These are phyloP conservation scores for Sebastes kiyomatsui DNA, from an alignment of 2,797 vertebrate species.

Conservation along the genomic window DNA sequence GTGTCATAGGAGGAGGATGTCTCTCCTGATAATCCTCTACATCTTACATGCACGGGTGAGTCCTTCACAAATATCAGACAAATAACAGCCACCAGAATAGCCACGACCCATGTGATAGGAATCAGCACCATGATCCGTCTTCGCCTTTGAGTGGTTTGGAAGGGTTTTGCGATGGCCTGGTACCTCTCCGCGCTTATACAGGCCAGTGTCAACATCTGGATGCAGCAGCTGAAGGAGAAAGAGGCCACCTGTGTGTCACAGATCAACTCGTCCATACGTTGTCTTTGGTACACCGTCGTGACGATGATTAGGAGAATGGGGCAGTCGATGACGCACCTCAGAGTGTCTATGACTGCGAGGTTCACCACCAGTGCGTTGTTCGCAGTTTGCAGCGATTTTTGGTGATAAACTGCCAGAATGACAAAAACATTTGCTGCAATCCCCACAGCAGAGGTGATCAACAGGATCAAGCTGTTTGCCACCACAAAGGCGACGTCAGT, in stretches of 20 bases:
- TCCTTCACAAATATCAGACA: slow-evolving; percentile 74
- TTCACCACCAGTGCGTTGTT: slow-evolving; percentile 84
- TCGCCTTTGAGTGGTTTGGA: slow-evolving; percentile 68
- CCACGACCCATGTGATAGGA: slow-evolving; percentile 75
- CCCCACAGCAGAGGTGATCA: slow-evolving; percentile 72
- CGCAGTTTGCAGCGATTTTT: slow-evolving; percentile 79
- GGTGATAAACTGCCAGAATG: slow-evolving; percentile 76
- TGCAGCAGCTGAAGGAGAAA: slow-evolving; percentile 82
- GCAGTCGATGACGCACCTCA: slow-evolving; percentile 79
- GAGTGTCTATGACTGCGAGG: slow-evolving; percentile 77
- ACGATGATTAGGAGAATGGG: slow-evolving; percentile 76
- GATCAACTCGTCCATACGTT: slow-evolving; percentile 43
- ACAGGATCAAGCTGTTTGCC: slow-evolving; percentile 71
- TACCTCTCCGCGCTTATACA: slow-evolving; percentile 82
- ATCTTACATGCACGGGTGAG: slow-evolving; percentile 76
- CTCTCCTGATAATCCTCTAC: slow-evolving; percentile 53
- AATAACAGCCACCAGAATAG: slow-evolving; percentile 63
- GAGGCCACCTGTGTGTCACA: slow-evolving; percentile 76
- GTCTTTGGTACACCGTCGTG: slow-evolving; percentile 33
- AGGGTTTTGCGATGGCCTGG: slow-evolving; percentile 82
- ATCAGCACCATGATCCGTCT: slow-evolving; percentile 69
- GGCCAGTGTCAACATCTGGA: slow-evolving; percentile 81
- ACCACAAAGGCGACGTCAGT: slow-evolving; percentile 57
- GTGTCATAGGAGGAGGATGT: slow-evolving; percentile 66
- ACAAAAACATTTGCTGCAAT: slow-evolving; percentile 81